These are phyloP conservation scores for Harpegnathos saltator DNA, from an alignment of 1,140 invertebrate species.

Conservation along the genomic window DNA sequence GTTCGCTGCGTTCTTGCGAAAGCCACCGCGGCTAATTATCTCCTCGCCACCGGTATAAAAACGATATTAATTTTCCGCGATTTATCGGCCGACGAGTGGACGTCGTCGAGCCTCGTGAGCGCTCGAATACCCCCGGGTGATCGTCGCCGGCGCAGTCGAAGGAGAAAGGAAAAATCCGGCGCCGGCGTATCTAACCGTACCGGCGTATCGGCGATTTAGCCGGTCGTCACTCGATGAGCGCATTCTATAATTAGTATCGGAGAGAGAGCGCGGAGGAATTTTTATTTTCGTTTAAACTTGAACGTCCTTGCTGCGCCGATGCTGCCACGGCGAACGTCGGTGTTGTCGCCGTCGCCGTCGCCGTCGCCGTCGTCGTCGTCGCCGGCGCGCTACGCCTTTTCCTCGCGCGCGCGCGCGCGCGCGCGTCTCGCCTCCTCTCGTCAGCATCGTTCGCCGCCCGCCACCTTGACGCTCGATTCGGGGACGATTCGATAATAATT, in stretches of 20 bases:
- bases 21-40: conserved; percentile 68
- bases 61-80: conserved; percentile 73
- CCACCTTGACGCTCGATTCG: conserved; percentile 33
- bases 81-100: conserved; percentile 35
- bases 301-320: conserved; percentile 81
- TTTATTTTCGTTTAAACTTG: conserved; percentile 86
- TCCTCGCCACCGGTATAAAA: conserved; percentile 57
- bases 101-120: not conserved
- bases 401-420: too few relatives aligned
- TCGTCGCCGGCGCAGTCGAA: not conserved
- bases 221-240: conserved; percentile 74
- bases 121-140: not conserved
- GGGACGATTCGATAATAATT: conserved; percentile 71
- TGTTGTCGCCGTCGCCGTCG: conserved; percentile 45
- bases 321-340: conserved; percentile 29
- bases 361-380: too few relatives aligned
- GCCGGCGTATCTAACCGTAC: conserved; percentile 31
- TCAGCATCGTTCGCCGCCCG: not conserved
- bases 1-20: conserved; percentile 24
- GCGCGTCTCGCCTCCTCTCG: not conserved
- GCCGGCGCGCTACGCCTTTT: too few relatives aligned
- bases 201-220: conserved; percentile 76
- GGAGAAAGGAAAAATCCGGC: conserved; percentile 30
- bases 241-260: conserved; percentile 84
- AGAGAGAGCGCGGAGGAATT: conserved; percentile 78